Evolutionary conservation across 2,113 vertebrate species (phyloP).

Genomic region (Geococcyx californianus): DNA sequence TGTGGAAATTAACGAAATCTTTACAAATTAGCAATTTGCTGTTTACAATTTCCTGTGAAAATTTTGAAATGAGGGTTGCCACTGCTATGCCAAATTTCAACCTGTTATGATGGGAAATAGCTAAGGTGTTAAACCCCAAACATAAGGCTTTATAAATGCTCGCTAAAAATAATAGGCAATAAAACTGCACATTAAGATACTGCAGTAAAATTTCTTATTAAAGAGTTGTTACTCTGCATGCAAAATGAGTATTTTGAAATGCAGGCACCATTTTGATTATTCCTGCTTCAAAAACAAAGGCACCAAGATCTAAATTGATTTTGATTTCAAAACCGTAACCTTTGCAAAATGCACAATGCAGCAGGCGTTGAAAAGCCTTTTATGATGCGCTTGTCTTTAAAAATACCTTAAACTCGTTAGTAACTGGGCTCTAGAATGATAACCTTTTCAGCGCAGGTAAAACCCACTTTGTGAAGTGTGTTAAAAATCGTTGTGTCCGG

Average conservation of each 20-base stretch:
- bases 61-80: constrained; percentile 53
- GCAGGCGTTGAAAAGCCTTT: not conserved
- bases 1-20: constrained; percentile 36
- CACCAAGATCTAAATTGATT: not conserved
- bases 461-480: not conserved
- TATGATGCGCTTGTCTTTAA: not conserved
- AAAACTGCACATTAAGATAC: constrained; percentile 40
- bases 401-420: not conserved
- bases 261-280: not conserved
- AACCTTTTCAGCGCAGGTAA: not conserved
- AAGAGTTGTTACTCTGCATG: constrained; percentile 21
- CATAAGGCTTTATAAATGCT: constrained; percentile 55
- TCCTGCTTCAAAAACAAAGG: not conserved
- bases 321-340: not conserved
- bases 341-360: not conserved
- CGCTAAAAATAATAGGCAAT: constrained; percentile 67
- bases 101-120: constrained; percentile 48
- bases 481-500: not conserved
- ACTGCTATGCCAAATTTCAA: constrained; percentile 51
- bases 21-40: constrained; percentile 54
- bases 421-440: not conserved
- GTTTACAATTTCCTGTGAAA: constrained; percentile 49
- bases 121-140: constrained; percentile 52
- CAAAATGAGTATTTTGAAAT: constrained; percentile 4
- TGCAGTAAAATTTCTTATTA: constrained; percentile 43